Base-by-base conservation (phyloP, 53 echinoderm and acorn worm genomes). In the Apostichopus leukothele region DNA sequence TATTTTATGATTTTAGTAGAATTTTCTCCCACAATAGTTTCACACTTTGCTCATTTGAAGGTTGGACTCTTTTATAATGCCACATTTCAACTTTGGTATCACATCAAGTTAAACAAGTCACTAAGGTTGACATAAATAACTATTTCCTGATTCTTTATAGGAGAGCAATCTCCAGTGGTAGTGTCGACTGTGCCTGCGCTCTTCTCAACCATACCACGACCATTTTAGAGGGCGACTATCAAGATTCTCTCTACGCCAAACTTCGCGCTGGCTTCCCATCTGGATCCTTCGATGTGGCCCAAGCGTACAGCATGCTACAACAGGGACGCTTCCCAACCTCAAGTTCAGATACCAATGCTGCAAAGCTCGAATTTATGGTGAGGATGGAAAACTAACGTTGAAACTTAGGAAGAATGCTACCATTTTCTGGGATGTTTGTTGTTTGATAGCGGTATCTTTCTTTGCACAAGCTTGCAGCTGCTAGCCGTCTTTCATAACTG, bases 261-360 rank as follows among this genome's bases (percentile, higher is more conserved):
- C 91, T 99, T 50, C 91, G 99, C 76, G 94, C 99, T 60, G 99
- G 99, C 54, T 99, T 93, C 79, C 99, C 99, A 9, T 99, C 99
- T 11, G 99, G 99, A 12, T 95, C 99, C 0, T 96, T 99, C 61
- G 99, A 99, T 67, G 95, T 99, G 14, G 92, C 90, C 13, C 99
- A 99, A 83, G 99, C 99, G 9, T 99, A 99, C 91, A 99, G 92
- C 68, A 94, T 99, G 93, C 91, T 99, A 51, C 99, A 99, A 73
- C 99, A 99, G 68, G 99, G 99, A 6, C 89, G 96, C 19, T 93
- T 99, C 52, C 93, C 96, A 5, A 99, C 99, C 5, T 99, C 99
- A 1, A 90, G 93, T 19, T 92, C 99, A 52, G 99, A 96, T 61
- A 95, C 99, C 73, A 94, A 95, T 86, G 99, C 99, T 75, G 93